Evolutionary conservation across 2,113 vertebrate genomes (phyloP).

Genomic region (Ptychochromis oligacanthus): DNA sequence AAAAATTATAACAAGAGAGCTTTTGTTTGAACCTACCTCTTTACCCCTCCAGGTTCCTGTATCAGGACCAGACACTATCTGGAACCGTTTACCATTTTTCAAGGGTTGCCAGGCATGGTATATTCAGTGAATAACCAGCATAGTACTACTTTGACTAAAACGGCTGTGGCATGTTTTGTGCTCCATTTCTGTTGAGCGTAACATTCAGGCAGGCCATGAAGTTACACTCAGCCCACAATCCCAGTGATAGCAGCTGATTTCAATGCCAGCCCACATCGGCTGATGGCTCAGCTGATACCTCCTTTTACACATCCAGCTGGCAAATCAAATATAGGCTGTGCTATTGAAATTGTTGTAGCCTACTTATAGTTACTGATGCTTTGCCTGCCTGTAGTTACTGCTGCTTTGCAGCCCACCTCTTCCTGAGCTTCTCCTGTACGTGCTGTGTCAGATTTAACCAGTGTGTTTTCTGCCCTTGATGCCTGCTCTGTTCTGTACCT

Average conservation of each 20-base stretch:
- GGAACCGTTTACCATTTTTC: not conserved
- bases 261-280: not conserved
- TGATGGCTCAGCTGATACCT: not conserved
- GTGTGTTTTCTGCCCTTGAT: not conserved
- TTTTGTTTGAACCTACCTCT: not conserved
- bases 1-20: not conserved
- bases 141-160: not conserved
- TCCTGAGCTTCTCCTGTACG: not conserved
- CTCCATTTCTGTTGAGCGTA: not conserved
- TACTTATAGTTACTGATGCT: not conserved
- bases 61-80: not conserved
- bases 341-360: not conserved
- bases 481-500: not conserved
- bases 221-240: not conserved
- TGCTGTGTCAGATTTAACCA: not conserved
- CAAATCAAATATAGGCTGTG: not conserved
- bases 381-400: not conserved
- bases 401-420: not conserved
- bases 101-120: not conserved
- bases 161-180: not conserved
- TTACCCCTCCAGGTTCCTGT: not conserved
- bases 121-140: not conserved
- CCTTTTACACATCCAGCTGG: not conserved
- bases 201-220: not conserved
- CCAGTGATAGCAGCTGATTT: constrained; percentile 2